phyloP scores from a whole-genome alignment of 2,888 invertebrate species.

The Zygothrica quintamaculata region DNA sequence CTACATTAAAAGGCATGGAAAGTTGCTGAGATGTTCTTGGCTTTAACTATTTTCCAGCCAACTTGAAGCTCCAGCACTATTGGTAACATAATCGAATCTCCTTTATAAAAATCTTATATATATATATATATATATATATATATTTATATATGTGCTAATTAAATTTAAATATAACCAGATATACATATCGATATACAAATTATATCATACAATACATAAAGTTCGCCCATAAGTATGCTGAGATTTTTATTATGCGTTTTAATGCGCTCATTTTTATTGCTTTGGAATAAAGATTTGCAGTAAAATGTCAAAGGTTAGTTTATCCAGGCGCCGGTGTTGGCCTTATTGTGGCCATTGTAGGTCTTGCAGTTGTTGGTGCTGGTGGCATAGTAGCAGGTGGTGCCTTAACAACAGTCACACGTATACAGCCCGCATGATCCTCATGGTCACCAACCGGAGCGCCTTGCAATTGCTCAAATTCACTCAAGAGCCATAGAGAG shows the following conservation, averaged over 20 bases:
- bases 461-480: conserved; percentile 7
- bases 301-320: background rate
- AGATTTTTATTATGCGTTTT: background rate
- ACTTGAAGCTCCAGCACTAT: too few species aligned
- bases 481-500: conserved; percentile 5
- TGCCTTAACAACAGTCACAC: conserved; percentile 60
- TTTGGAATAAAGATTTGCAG: background rate
- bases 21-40: too few species aligned
- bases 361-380: conserved; percentile 31
- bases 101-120: too few species aligned
- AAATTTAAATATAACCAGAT: too few species aligned
- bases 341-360: conserved; percentile 12
- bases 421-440: conserved; percentile 63
- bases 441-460: conserved; percentile 55
- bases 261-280: background rate
- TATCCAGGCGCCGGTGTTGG: conserved; percentile 50
- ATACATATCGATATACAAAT: too few species aligned
- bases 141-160: too few species aligned
- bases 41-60: too few species aligned
- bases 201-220: too few species aligned
- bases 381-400: conserved; percentile 34
- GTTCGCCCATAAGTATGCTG: too few species aligned
- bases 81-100: too few species aligned
- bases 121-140: too few species aligned
- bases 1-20: too few species aligned